These are phyloP conservation scores for Rugalucina vietnamica DNA, from an alignment of 2,888 invertebrate species.

Conservation along the genomic window DNA sequence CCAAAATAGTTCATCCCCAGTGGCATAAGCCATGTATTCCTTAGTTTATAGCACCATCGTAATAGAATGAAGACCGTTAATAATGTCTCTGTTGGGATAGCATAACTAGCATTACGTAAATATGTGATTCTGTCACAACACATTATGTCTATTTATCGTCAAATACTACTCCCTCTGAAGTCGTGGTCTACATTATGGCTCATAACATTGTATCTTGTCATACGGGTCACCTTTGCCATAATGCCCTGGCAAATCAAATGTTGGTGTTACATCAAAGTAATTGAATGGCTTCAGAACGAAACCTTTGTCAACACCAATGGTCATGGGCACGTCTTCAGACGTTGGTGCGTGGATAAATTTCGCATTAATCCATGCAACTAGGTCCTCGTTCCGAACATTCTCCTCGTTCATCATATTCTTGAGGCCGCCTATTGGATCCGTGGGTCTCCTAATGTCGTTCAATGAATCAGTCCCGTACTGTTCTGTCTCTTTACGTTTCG, in stretches of 20 bases:
- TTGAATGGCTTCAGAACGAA: constrained; percentile 66
- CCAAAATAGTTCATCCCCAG: too few species aligned
- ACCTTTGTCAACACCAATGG: constrained; percentile 52
- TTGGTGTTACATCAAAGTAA: constrained; percentile 63
- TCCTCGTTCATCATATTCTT: constrained; percentile 59
- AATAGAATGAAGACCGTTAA: too few species aligned
- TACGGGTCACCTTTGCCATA: constrained; percentile 27
- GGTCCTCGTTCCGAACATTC: constrained; percentile 52
- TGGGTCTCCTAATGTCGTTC: constrained; percentile 56
- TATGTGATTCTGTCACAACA: too few species aligned
- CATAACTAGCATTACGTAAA: too few species aligned
- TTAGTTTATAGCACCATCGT: too few species aligned
- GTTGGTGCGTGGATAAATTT: constrained; percentile 65
- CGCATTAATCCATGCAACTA: constrained; percentile 64
- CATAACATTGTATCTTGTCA: constrained; percentile 29
- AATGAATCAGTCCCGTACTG: constrained; percentile 51
- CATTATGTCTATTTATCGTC: too few species aligned
- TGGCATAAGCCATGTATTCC: too few species aligned
- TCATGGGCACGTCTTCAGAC: constrained; percentile 67
- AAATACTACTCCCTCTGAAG: too few species aligned
- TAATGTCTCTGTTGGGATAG: too few species aligned
- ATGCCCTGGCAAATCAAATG: constrained; percentile 61
- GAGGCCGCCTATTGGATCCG: constrained; percentile 42
- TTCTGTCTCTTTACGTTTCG: constrained; percentile 61
- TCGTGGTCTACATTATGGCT: constrained; percentile 8